Evolutionary conservation across 2,797 vertebrate genomes (phyloP).

Genomic region (Peromyscus eremicus): DNA sequence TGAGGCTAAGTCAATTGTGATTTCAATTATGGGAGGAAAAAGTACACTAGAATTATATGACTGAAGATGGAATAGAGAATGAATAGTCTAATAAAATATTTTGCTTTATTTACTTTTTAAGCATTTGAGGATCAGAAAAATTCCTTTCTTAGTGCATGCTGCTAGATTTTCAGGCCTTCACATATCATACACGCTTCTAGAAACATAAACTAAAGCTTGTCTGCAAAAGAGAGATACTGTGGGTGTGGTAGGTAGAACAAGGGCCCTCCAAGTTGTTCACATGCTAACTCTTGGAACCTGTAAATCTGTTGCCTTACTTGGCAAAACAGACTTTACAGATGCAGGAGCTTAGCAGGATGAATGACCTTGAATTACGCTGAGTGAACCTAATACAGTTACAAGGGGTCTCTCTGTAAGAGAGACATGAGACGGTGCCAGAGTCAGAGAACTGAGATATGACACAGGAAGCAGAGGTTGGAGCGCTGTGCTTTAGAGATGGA

Average conservation of each 20-base stretch:
- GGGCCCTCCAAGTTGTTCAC: rapidly evolving
- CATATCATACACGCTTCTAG: not conserved
- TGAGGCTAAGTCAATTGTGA: not conserved
- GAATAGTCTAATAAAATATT: not conserved
- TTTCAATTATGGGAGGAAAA: not conserved
- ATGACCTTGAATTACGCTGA: not conserved
- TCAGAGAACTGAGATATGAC: not conserved
- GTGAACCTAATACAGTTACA: not conserved
- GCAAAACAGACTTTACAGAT: not conserved
- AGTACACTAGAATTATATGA: not conserved
- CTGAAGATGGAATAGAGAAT: not conserved
- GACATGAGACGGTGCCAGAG: not conserved
- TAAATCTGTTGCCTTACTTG: not conserved
- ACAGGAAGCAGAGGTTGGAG: not conserved
- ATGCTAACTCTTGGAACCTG: not conserved
- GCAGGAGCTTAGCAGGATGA: not conserved
- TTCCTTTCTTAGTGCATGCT: not conserved
- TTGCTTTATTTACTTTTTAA: slow-evolving; percentile 29
- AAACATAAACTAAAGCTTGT: not conserved
- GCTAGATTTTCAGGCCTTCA: not conserved
- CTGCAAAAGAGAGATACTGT: not conserved
- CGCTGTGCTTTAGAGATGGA: not conserved
- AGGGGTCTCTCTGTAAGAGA: not conserved
- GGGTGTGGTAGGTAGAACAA: not conserved
- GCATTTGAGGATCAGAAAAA: not conserved